A percentile compares a stretch with the other conserved stretches of the same genome.
Conservation (phyloP, 2,113 vertebrate genomes). For the Ploceus nigricollis region DNA sequence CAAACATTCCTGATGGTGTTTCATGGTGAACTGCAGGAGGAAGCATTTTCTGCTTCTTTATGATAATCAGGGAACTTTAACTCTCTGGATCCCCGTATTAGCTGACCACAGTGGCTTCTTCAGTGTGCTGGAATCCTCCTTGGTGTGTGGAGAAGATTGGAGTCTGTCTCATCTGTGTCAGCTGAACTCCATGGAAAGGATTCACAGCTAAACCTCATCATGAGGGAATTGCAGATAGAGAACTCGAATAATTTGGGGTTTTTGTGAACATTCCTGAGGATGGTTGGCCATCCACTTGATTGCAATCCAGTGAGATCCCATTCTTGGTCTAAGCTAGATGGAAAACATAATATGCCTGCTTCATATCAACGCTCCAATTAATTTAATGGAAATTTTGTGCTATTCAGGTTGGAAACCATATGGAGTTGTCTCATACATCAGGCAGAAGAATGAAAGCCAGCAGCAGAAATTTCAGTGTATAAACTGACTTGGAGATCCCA, state of each 20-base stretch:
- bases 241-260: accelerated
- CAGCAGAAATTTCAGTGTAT: not conserved
- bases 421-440: not conserved
- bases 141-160: not conserved
- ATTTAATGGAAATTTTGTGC: not conserved
- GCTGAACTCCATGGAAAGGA: not conserved
- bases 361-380: not conserved
- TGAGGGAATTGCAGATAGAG: not conserved
- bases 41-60: not conserved
- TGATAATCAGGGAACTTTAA: not conserved
- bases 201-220: not conserved
- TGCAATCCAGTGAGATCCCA: not conserved
- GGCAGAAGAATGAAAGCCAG: not conserved
- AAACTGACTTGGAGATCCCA: not conserved
- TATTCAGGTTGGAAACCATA: not conserved
- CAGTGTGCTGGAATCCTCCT: not conserved
- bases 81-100: not conserved
- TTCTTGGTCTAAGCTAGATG: not conserved
- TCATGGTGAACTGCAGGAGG: not conserved
- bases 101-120: not conserved
- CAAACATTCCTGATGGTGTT: not conserved
- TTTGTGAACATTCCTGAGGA: not conserved
- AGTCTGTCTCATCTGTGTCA: not conserved
- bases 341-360: not conserved
- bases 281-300: not conserved